These are phyloP conservation scores for Heliconius hermathena DNA, from an alignment of 1,140 invertebrate species.

Conservation along the genomic window DNA sequence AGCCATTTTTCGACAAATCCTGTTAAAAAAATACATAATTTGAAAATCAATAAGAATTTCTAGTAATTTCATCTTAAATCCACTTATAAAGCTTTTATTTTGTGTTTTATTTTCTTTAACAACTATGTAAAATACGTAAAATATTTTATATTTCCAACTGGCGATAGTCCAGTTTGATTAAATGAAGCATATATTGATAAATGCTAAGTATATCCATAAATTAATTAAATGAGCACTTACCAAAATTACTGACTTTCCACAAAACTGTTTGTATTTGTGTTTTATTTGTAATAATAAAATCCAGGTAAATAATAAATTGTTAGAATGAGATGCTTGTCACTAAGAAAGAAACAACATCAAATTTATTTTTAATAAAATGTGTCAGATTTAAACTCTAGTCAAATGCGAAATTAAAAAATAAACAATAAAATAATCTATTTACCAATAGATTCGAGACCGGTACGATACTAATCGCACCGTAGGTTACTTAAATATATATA, in stretches of 20 bases:
- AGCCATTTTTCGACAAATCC: constrained; percentile 48
- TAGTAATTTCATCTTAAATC: background rate
- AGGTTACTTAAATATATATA: too few species aligned
- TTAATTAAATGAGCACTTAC: background rate
- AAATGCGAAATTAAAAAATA: background rate
- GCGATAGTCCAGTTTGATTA: background rate
- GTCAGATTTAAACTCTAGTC: constrained; percentile 2
- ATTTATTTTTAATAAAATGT: background rate
- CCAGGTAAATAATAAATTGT: constrained; percentile 24
- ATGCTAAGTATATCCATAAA: background rate
- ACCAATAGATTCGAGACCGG: too few species aligned
- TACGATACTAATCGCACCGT: too few species aligned
- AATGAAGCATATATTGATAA: background rate
- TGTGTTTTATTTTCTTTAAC: background rate
- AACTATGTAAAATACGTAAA: background rate
- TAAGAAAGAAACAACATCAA: constrained; percentile 14
- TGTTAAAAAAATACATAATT: background rate
- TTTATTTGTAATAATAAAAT: constrained; percentile 7
- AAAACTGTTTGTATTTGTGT: constrained; percentile 14
- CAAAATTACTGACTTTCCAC: background rate
- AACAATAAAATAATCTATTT: too few species aligned
- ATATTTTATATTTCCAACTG: background rate
- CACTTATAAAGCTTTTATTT: background rate
- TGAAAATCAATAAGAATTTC: background rate
- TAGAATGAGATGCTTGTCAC: constrained; percentile 17